Evolutionary conservation across 2,797 vertebrate genomes (phyloP), one percentile per base, ranked within the genome.

Genomic region (Paguma larvata): DNA sequence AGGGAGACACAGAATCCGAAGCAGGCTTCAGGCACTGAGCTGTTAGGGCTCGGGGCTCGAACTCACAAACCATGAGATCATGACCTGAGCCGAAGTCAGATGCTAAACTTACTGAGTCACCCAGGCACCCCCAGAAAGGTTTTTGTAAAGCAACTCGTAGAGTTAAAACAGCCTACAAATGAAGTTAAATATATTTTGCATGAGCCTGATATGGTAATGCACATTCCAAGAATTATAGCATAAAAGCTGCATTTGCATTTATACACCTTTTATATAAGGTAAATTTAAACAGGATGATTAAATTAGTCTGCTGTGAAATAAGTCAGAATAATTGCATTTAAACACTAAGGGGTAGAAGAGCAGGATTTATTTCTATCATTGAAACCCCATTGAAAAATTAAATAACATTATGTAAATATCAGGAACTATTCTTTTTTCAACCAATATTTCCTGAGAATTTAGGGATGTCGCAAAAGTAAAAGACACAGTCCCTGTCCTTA

Each of bases 121-220:
- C 8, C 21, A 59, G 56, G 56, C 56, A 23, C 56, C 56, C 21
- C 19, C 56, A 80, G 56, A 67, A 89, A 63, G 6, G 38, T 87
- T 48, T 94, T 79, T 78, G 51, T 78, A 85, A 84, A 84, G 65
- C n/a, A 73, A 59, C 38, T 72, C 11, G 44, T 80, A 56, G 67
- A 82, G 46, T 91, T 96, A 53, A 92, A 46, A 59, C 56, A 96
- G 25, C 30, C 65, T 73, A 38, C 46, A 80, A 79, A 63, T 87
- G 59, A 96, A 77, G 30, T 84, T 92, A 89, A 86, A 86, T 82
- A 25, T 72, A 91, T 67, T 90, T 56, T 86, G 11, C 72, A 91
- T 92, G 32, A 92, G 19, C 38, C 46, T 44, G 38, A 5, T 48
- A 79, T 65, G 56, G 88, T 62, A 88, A 92, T 23, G 3, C 12